phyloP scores from a whole-genome alignment of 1,140 invertebrate genomes.

The Fragariocoptes setiger region DNA sequence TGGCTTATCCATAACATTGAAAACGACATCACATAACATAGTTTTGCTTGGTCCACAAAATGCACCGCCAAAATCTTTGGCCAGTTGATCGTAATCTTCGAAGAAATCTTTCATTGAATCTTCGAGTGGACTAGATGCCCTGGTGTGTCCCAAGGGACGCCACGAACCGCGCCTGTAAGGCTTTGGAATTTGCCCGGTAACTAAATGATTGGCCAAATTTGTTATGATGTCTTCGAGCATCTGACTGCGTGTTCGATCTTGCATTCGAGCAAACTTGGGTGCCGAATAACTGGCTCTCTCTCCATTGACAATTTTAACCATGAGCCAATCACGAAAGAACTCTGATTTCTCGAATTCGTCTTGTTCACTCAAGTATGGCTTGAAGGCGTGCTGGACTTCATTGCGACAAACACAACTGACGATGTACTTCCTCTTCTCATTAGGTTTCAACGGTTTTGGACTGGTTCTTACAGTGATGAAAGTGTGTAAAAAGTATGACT shows the following conservation, averaged over 20 bases:
- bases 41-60: conserved; percentile 43
- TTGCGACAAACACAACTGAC: conserved; percentile 13
- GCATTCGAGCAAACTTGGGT: conserved; percentile 83
- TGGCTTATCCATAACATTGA: conserved; percentile 27
- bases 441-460: conserved; percentile 5
- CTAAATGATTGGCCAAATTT: conserved; percentile 66
- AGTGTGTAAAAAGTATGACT: conserved; percentile 22
- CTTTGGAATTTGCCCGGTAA: conserved; percentile 77
- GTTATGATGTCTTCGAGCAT: conserved; percentile 80
- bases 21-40: conserved; percentile 45
- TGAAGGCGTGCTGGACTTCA: conserved; percentile 12
- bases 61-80: conserved; percentile 59
- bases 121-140: conserved; percentile 58
- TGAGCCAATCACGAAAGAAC: conserved; percentile 60
- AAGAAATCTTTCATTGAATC: conserved; percentile 60
- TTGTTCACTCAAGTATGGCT: conserved; percentile 13
- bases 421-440: conserved; percentile 7
- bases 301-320: conserved; percentile 91
- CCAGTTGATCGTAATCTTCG: conserved; percentile 68
- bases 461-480: conserved; percentile 12
- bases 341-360: conserved; percentile 29
- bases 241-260: conserved; percentile 47
- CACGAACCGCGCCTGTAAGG: conserved; percentile 61
- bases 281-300: conserved; percentile 83
- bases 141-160: conserved; percentile 69